Evolutionary conservation across 1,140 invertebrate species (phyloP).

Genomic region (Bombus confusus): DNA sequence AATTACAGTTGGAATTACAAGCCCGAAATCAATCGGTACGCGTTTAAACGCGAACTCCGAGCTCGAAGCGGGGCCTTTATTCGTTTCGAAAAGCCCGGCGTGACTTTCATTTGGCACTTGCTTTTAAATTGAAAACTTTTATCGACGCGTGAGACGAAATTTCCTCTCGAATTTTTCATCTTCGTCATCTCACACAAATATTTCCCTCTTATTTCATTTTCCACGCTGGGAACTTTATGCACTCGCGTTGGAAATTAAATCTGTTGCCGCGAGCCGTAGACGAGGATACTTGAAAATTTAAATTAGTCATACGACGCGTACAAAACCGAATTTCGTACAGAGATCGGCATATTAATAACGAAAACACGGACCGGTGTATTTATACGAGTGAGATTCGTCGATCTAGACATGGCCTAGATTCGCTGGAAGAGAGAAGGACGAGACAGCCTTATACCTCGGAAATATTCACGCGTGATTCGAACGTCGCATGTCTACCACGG

Average conservation of each 20-base stretch:
- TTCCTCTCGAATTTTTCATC: neutral
- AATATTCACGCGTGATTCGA: conserved; percentile 23
- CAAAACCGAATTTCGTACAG: conserved; percentile 29
- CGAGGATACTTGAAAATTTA: neutral
- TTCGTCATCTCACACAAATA: neutral
- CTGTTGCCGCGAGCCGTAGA: neutral
- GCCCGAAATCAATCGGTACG: neutral
- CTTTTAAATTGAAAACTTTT: neutral
- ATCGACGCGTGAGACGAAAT: neutral
- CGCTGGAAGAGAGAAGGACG: neutral
- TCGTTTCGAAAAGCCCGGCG: neutral
- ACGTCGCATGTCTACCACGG: neutral
- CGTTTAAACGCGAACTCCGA: neutral
- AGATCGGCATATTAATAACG: conserved; percentile 12
- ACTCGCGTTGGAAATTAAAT: conserved; percentile 9
- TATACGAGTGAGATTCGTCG: neutral
- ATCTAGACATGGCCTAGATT: neutral
- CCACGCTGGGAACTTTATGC: neutral
- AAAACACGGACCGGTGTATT: neutral
- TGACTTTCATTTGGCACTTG: neutral
- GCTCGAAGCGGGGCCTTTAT: neutral
- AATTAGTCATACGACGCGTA: neutral
- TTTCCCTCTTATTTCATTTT: neutral
- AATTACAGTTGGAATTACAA: neutral
- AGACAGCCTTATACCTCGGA: neutral